phyloP scores from a whole-genome alignment of 2,888 invertebrate genomes.

The Bombylius major region DNA sequence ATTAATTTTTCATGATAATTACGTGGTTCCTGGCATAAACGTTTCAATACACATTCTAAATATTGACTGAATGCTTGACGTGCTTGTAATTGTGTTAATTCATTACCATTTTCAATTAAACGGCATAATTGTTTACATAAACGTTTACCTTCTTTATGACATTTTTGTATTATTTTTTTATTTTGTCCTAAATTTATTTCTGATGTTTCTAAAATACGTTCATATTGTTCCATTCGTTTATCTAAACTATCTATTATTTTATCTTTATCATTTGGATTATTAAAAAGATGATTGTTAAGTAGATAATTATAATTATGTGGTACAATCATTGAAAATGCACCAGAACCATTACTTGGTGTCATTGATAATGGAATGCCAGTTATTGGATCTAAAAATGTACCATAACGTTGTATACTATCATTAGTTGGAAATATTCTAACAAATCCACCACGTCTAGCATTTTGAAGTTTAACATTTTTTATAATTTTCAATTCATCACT shows the following conservation, averaged over 20 bases:
- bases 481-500: constrained; percentile 69
- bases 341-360: constrained; percentile 41
- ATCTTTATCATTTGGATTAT: constrained; percentile 35
- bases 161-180: constrained; percentile 32
- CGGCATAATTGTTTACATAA: constrained; percentile 30
- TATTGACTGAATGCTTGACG: constrained; percentile 68
- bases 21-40: constrained; percentile 41
- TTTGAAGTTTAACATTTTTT: constrained; percentile 62
- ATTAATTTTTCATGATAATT: constrained; percentile 45
- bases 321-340: constrained; percentile 39
- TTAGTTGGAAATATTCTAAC: constrained; percentile 82
- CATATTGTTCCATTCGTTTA: constrained; percentile 41
- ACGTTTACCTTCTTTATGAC: constrained; percentile 28
- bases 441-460: constrained; percentile 73
- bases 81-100: constrained; percentile 51
- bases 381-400: constrained; percentile 60
- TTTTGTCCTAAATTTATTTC: constrained; percentile 25
- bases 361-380: constrained; percentile 64
- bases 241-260: constrained; percentile 24
- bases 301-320: constrained; percentile 67
- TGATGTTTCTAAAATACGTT: constrained; percentile 27
- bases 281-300: constrained; percentile 61
- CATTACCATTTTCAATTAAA: constrained; percentile 48
- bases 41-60: constrained; percentile 58
- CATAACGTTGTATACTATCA: constrained; percentile 76